Evolutionary conservation across 2,888 invertebrate genomes (phyloP).

Genomic region (Leptopilina syphax): DNA sequence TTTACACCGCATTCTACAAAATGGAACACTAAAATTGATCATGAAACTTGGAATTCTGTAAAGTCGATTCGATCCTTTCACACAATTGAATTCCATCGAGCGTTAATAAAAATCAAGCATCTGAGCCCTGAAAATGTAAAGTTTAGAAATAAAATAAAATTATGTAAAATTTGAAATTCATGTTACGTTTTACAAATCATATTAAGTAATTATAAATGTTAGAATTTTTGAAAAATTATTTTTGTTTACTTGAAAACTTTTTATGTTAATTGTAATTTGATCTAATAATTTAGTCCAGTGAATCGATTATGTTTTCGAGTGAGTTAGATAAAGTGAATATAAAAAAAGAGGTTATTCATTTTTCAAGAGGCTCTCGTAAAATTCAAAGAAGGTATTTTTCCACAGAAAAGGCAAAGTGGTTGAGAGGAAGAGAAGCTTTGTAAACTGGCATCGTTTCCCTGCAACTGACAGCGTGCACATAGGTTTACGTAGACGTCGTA

Average conservation of each 20-base stretch:
- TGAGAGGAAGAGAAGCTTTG: conserved; percentile 28
- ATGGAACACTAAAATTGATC: conserved; percentile 23
- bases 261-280: no score
- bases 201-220: no score
- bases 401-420: conserved; percentile 19
- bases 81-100: conserved; percentile 15
- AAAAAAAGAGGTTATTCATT: conserved; percentile 31
- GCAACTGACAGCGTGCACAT: conserved; percentile 24
- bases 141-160: background rate
- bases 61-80: conserved; percentile 14
- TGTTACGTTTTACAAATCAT: no score
- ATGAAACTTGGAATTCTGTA: conserved; percentile 23
- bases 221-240: no score
- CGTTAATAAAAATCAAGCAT: conserved; percentile 19
- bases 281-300: background rate
- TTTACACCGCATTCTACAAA: conserved; percentile 15
- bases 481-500: conserved; percentile 21
- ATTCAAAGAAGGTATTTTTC: conserved; percentile 30
- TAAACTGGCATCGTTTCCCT: conserved; percentile 30
- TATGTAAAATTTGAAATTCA: no score
- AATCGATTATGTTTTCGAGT: background rate
- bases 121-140: background rate
- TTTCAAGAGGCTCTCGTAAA: conserved; percentile 28
- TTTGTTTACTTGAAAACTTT: no score
- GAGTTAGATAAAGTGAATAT: conserved; percentile 8